phyloP scores from a whole-genome alignment of 2,888 invertebrate genomes.

The Oscheius myriophilus region DNA sequence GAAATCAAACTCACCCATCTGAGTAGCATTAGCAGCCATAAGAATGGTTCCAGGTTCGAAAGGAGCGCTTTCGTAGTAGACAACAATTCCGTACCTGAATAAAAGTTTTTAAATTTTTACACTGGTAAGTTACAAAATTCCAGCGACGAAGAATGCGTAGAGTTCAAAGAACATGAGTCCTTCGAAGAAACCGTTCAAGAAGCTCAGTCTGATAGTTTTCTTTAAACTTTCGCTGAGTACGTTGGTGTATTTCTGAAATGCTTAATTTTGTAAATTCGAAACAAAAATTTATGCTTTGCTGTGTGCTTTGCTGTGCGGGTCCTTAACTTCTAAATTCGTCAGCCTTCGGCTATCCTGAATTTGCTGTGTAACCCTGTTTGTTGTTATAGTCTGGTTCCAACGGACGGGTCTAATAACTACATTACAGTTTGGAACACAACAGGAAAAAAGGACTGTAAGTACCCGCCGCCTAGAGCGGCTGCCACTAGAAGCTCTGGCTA shows the following conservation, averaged over 20 bases:
- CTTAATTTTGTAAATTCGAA: no score
- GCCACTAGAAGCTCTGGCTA: no score
- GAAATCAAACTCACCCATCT: constrained; percentile 26
- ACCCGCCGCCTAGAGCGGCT: no score
- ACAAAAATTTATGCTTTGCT: no score
- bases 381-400: no score
- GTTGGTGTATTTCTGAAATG: constrained; percentile 23
- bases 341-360: no score
- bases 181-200: constrained; percentile 31
- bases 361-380: no score
- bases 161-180: constrained; percentile 32
- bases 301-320: no score
- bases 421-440: no score
- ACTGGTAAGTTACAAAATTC: constrained; percentile 2
- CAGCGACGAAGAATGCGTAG: constrained; percentile 26
- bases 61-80: constrained; percentile 8
- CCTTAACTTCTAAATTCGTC: no score
- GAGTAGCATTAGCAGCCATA: constrained; percentile 24
- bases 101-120: background rate
- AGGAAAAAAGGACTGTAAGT: no score
- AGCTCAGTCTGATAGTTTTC: constrained; percentile 15
- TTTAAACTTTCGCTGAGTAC: constrained; percentile 5
- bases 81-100: constrained; percentile 10
- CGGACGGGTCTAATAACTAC: no score
- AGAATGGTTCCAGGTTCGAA: constrained; percentile 30